Conservation (phyloP, 1,140 invertebrate species). For the Listronotus oregonensis region DNA sequence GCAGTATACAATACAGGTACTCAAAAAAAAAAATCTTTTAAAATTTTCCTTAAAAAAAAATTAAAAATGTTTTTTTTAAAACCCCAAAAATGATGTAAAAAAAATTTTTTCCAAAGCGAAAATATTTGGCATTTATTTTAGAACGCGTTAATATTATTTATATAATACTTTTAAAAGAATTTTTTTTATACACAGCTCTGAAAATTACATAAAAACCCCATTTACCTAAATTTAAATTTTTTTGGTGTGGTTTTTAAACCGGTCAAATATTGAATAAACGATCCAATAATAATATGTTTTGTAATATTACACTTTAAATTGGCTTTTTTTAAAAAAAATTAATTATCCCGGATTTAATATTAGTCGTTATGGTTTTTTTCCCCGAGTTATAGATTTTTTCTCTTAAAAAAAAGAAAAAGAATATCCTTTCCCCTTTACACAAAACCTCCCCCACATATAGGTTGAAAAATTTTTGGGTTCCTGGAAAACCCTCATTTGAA, state of each 20-base stretch:
- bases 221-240: constrained; percentile 51
- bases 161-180: constrained; percentile 52
- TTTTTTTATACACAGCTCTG: constrained; percentile 53
- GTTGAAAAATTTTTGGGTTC: no score
- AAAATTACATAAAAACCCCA: constrained; percentile 55
- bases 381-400: no score
- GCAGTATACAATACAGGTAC: no score
- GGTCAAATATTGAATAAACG: constrained; percentile 27
- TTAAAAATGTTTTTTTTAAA: constrained; percentile 8
- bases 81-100: constrained; percentile 38
- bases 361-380: no score
- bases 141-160: constrained; percentile 29
- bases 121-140: constrained; percentile 35
- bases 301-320: no score
- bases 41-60: constrained; percentile 18
- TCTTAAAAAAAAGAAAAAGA: no score
- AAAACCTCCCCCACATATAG: no score
- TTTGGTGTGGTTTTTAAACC: constrained; percentile 43
- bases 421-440: no score
- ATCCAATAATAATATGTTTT: no score
- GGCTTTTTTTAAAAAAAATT: no score
- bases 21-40: background rate
- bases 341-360: no score
- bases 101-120: background rate
- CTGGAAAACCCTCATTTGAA: no score